Base-by-base conservation (phyloP, 2,797 vertebrate genomes). In the Falco peregrinus region DNA sequence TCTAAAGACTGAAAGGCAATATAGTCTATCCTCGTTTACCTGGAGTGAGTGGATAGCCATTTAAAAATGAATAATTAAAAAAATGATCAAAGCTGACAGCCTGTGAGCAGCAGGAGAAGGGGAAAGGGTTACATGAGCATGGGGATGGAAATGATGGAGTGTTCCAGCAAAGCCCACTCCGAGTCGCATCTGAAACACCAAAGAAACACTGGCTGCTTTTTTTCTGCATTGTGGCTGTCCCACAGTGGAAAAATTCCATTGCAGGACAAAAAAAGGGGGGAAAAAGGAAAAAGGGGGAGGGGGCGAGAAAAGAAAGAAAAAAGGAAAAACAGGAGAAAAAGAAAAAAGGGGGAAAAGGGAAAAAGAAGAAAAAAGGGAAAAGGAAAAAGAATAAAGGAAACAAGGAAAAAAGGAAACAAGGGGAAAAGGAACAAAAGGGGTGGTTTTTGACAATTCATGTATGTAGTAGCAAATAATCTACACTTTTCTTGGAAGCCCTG, bases 121-220 rank as follows among this genome's bases (percentile, higher is more conserved):
- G 26, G 17, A 31, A 61, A 81, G 37, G 21, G 12, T 85, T 57
- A 39, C 37, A 28, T 1, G 7, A 81, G 29, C 25, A 61, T 31
- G 35, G 48, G 29, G 37, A 28, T 8, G 4, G 43, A 61, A 71
- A 61, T 31, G 54, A 6, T 5, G 0, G 3, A 1, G 1, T 12
- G 17, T 60, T 73, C 37, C 48, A 56, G 25, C 10, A 60, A 76
- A 0, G 1, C 12, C 35, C 13, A 19, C 35, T 20, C 26, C 2
- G 0, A 50, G 14, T n/a, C 13, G 0, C 39, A 79, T 29, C 45
- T 1, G 2, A 60, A 73, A 74, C 50, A 64, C 21, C 1, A 3
- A 33, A 18, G 29, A 74, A 83, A 19, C 21, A 57, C 16, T 14
- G 12, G 54, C 17, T 35, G 20, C 11, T 37, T 45, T 31, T 64